Conservation (phyloP, 2,113 vertebrate species). For the Hydrochoerus hydrochaeris region DNA sequence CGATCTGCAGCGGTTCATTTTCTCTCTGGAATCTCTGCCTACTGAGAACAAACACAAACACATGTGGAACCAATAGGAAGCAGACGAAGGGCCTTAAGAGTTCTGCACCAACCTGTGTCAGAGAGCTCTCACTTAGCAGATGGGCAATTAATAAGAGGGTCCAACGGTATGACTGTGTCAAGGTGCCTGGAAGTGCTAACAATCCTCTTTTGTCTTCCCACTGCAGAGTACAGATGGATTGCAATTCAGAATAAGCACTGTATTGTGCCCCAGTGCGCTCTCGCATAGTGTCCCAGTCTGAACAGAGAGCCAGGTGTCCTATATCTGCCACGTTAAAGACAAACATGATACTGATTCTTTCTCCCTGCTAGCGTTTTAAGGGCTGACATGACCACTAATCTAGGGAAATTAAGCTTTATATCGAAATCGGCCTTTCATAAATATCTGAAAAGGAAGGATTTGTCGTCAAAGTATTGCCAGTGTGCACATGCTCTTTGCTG, state of each 20-base stretch:
- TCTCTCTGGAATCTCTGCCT: constrained; percentile 89
- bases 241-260: constrained; percentile 83
- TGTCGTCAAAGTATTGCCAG: constrained; percentile 49
- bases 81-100: constrained; percentile 88
- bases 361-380: constrained; percentile 74
- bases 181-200: constrained; percentile 88
- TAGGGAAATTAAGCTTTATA: constrained; percentile 73
- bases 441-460: constrained; percentile 70
- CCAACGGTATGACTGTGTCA: constrained; percentile 84
- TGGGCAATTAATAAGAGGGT: constrained; percentile 89
- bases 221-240: constrained; percentile 85
- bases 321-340: constrained; percentile 83
- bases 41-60: constrained; percentile 91
- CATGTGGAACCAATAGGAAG: constrained; percentile 93
- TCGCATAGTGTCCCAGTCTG: constrained; percentile 79
- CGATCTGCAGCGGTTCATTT: constrained; percentile 90
- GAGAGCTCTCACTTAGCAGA: constrained; percentile 89
- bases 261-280: constrained; percentile 82
- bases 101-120: constrained; percentile 86
- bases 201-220: constrained; percentile 88
- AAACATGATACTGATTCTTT: constrained; percentile 80
- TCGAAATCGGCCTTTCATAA: constrained; percentile 74
- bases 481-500: background rate
- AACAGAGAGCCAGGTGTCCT: constrained; percentile 87
- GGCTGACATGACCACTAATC: constrained; percentile 78